phyloP scores from a whole-genome alignment of 2,797 vertebrate species.

The Trachurus trachurus region DNA sequence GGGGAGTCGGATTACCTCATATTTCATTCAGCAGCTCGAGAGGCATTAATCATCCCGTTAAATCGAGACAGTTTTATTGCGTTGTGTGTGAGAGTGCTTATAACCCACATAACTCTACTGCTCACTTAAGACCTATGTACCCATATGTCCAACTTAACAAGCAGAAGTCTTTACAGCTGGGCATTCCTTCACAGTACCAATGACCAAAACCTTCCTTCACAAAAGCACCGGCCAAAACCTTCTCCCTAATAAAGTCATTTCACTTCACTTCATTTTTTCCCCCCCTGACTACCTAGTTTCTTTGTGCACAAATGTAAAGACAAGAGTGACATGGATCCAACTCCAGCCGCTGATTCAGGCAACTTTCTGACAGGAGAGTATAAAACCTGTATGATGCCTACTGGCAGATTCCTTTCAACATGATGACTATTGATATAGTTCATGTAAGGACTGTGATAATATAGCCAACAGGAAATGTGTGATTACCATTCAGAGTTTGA shows the following conservation, averaged over 20 bases:
- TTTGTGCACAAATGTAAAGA: neutral
- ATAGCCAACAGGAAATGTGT: neutral
- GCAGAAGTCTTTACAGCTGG: constrained; percentile 50
- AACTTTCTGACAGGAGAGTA: constrained; percentile 1
- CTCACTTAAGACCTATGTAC: constrained; percentile 60
- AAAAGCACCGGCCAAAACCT: constrained; percentile 11
- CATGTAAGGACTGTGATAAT: neutral
- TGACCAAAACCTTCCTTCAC: constrained; percentile 57
- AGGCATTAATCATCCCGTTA: constrained; percentile 81
- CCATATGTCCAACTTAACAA: constrained; percentile 72
- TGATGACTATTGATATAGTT: neutral
- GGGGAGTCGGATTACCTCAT: constrained; percentile 79
- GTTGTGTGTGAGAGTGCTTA: constrained; percentile 69
- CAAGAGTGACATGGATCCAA: neutral
- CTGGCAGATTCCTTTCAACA: neutral
- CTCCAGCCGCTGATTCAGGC: too few relatives aligned
- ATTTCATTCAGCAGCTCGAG: constrained; percentile 77
- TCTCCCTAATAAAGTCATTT: constrained; percentile 20
- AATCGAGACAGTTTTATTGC: constrained; percentile 81
- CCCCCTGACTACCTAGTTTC: neutral
- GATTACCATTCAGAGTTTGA: neutral
- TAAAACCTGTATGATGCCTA: neutral
- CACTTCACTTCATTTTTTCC: neutral
- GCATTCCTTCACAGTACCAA: constrained; percentile 54
- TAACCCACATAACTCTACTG: constrained; percentile 65